phyloP scores from a whole-genome alignment of 2,888 invertebrate genomes.

The Drosophila stalkeri region DNA sequence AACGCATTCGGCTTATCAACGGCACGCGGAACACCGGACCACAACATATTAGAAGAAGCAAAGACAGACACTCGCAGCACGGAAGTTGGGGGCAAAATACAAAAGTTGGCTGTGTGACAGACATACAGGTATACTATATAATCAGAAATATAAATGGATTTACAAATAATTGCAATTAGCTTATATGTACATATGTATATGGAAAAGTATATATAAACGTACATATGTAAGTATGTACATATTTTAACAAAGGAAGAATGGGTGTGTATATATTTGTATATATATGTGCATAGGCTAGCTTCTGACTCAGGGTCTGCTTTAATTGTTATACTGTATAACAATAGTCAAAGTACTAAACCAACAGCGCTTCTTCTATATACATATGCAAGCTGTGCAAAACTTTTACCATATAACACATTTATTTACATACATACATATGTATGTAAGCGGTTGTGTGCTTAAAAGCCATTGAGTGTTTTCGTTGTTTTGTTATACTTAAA shows the following conservation, averaged over 20 bases:
- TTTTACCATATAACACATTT: background rate
- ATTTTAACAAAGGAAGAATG: background rate
- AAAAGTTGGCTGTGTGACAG: constrained; percentile 14
- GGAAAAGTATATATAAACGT: no score
- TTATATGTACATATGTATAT: background rate
- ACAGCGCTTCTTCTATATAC: background rate
- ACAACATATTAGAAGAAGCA: constrained; percentile 30
- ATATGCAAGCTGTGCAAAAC: background rate
- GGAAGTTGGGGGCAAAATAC: constrained; percentile 12
- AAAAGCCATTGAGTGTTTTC: background rate
- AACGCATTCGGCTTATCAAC: constrained; percentile 45
- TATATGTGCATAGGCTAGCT: background rate
- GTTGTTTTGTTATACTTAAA: background rate
- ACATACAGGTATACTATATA: constrained; percentile 3
- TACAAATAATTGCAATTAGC: background rate
- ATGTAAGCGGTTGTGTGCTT: background rate
- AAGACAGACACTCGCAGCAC: constrained; percentile 11
- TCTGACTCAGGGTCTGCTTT: background rate
- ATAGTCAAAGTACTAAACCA: background rate
- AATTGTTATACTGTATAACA: constrained; percentile 3
- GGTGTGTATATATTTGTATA: background rate
- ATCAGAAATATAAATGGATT: background rate
- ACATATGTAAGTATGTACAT: background rate
- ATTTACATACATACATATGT: background rate
- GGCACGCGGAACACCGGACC: constrained; percentile 26